phyloP scores from a whole-genome alignment of 1,140 invertebrate genomes.

The Aphis gossypii region DNA sequence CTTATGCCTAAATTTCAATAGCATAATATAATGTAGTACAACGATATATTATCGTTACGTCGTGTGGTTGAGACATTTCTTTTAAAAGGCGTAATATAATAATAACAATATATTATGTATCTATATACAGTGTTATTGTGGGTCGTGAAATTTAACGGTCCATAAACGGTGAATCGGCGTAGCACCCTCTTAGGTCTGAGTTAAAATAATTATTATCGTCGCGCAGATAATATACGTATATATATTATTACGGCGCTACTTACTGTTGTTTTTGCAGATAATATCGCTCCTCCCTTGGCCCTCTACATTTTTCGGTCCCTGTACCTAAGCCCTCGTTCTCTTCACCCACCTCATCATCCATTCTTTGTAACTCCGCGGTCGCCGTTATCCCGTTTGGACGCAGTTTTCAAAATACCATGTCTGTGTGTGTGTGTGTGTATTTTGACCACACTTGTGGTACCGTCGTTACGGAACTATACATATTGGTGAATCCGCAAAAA shows the following conservation, averaged over 20 bases:
- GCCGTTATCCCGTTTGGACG: background rate
- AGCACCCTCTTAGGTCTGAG: background rate
- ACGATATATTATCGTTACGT: background rate
- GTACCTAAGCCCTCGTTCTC: background rate
- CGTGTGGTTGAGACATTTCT: background rate
- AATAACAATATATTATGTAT: background rate
- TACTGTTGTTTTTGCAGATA: background rate
- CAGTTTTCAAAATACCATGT: background rate
- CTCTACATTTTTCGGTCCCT: background rate
- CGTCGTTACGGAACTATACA: background rate
- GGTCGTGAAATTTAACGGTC: background rate
- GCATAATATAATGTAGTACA: too few species aligned
- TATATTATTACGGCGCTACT: background rate
- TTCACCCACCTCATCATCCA: background rate
- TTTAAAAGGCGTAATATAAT: background rate
- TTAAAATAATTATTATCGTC: conserved; percentile 13
- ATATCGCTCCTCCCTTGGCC: background rate
- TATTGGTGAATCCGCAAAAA: background rate
- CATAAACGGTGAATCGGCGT: background rate
- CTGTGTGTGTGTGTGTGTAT: background rate
- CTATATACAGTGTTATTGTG: background rate
- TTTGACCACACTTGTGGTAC: background rate
- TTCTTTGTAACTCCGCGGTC: background rate
- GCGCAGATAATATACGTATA: background rate
- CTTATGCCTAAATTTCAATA: background rate